A percentile compares a stretch with the other conserved stretches of the same genome.
These are phyloP conservation scores for Onthophagus taurus DNA, from an alignment of 1,140 invertebrate genomes.

Conservation along the genomic window DNA sequence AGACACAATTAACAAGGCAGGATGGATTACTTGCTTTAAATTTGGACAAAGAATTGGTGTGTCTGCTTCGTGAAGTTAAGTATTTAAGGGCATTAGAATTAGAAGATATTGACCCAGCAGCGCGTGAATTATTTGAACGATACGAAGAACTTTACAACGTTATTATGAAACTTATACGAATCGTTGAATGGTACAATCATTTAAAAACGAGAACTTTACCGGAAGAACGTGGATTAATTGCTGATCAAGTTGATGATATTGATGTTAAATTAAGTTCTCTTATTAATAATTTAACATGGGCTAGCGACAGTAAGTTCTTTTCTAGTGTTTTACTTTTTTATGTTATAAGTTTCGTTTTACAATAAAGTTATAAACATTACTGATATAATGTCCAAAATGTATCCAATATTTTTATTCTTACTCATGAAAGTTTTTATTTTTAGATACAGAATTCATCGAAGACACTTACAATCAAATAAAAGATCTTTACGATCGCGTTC, in stretches of 20 bases:
- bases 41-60: constrained; percentile 41
- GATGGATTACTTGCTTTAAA: constrained; percentile 35
- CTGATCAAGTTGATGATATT: constrained; percentile 52
- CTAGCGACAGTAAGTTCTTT: constrained; percentile 48
- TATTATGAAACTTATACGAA: constrained; percentile 41
- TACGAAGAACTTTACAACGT: constrained; percentile 43
- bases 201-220: constrained; percentile 53
- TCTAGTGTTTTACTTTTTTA: too few relatives aligned
- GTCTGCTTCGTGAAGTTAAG: constrained; percentile 50
- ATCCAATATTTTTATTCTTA: not conserved
- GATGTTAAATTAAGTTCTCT: constrained; percentile 53
- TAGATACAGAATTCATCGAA: constrained; percentile 26
- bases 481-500: constrained; percentile 52
- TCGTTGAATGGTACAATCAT: constrained; percentile 55
- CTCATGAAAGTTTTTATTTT: constrained; percentile 6
- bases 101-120: constrained; percentile 41
- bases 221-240: constrained; percentile 59
- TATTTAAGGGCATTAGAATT: constrained; percentile 53
- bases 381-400: not conserved
- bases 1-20: constrained; percentile 33
- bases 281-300: constrained; percentile 57
- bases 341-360: not conserved
- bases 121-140: constrained; percentile 43
- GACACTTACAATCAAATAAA: constrained; percentile 35
- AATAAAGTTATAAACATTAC: not conserved